Conservation (phyloP, 2,113 vertebrate genomes). For the Turnix velox region DNA sequence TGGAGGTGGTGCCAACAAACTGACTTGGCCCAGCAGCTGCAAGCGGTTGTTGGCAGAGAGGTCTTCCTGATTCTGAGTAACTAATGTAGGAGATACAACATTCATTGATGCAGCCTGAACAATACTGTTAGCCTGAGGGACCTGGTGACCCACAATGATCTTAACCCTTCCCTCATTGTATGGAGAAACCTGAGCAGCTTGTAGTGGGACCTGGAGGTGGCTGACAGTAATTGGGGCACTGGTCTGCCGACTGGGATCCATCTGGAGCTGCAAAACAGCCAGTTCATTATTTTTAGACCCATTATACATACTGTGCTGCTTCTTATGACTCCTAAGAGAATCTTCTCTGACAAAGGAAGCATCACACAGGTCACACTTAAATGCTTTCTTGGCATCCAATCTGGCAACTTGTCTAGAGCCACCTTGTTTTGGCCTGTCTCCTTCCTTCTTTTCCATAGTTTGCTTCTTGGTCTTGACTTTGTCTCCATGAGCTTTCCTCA, state of each 20-base stretch:
- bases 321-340: conserved; percentile 91
- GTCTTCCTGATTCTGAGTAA: conserved; percentile 73
- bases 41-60: conserved; percentile 68
- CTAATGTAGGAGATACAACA: conserved; percentile 74
- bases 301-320: conserved; percentile 82
- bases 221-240: conserved; percentile 47
- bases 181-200: conserved; percentile 54
- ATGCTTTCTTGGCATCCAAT: conserved; percentile 87
- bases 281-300: conserved; percentile 50
- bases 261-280: conserved; percentile 74
- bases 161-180: conserved; percentile 83
- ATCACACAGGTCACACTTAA: conserved; percentile 84
- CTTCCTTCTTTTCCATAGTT: conserved; percentile 56
- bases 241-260: conserved; percentile 23
- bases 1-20: conserved; percentile 77
- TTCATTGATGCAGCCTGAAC: conserved; percentile 66
- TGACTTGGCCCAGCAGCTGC: conserved; percentile 89
- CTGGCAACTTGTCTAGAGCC: conserved; percentile 84
- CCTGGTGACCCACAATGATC: conserved; percentile 84
- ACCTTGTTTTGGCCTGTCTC: conserved; percentile 65
- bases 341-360: conserved; percentile 94
- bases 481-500: conserved; percentile 86
- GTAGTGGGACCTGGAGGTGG: conserved; percentile 68
- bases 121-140: conserved; percentile 67
- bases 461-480: conserved; percentile 55